A percentile compares a stretch with the other conserved stretches of the same genome.
Evolutionary conservation across 1,140 invertebrate species (phyloP).

Genomic region (Eupeodes corollae): DNA sequence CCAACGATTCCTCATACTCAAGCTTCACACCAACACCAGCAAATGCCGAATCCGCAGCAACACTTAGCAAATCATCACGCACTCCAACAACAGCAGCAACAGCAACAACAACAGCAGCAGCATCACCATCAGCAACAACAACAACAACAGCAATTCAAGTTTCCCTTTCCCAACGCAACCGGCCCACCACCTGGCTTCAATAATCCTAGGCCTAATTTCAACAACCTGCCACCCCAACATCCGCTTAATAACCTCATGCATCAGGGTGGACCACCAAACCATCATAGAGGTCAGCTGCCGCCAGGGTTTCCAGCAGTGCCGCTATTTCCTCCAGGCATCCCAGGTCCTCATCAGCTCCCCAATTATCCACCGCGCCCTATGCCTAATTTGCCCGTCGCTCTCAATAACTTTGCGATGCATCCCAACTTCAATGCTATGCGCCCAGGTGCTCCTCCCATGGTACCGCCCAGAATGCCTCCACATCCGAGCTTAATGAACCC

Average conservation of each 20-base stretch:
- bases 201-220: conserved; percentile 13
- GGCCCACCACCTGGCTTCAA: conserved; percentile 21
- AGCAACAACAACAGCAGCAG: conserved; percentile 8
- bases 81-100: conserved; percentile 9
- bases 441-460: conserved; percentile 19
- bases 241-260: conserved; percentile 25
- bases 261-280: conserved; percentile 5
- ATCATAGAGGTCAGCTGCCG: not conserved
- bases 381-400: conserved; percentile 31
- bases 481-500: conserved; percentile 14
- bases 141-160: conserved; percentile 4
- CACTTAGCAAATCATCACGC: not conserved
- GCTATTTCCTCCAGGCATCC: not conserved
- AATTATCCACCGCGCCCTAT: conserved; percentile 25
- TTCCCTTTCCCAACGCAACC: conserved; percentile 7
- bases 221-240: conserved; percentile 6
- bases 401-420: conserved; percentile 37
- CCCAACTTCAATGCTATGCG: conserved; percentile 36
- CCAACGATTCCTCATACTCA: not conserved
- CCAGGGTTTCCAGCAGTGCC: conserved; percentile 1
- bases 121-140: conserved; percentile 5
- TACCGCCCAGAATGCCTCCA: conserved; percentile 36
- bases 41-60: conserved; percentile 1
- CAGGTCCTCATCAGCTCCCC: conserved; percentile 14
- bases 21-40: conserved; percentile 13